Base-by-base conservation (phyloP, 2,888 invertebrate genomes). In the Pyrochroa serraticornis region DNA sequence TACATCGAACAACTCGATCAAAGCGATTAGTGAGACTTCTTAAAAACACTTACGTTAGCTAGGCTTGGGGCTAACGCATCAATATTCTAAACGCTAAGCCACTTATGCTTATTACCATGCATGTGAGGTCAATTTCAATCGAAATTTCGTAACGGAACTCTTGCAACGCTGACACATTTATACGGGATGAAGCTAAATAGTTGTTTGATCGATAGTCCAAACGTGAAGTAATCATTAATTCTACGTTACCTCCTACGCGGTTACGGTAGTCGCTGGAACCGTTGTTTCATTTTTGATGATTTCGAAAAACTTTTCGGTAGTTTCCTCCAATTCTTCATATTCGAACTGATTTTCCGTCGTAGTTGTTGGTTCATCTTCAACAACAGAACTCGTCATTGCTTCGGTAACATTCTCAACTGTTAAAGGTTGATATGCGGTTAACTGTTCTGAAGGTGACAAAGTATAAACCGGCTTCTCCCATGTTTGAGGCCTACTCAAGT, bases 401-500 rank as follows among this genome's bases (percentile, higher is more conserved):
- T 42, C 39, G 6, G 49, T 54, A 6, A 34, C 42, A 36, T 36
- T 50, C 35, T 47, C 52, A 10, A 37, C 42, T 12, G 9, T 31
- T 9, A 56, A 35, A n/a, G 42, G 47, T 35, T 43, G 52, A 41
- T 61, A 48, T n/a, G 48, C 53, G 7, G 47, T 44, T 12, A 46
- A 39, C 42, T 72, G 62, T 47, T 73, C 72, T 12, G 55, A 46
- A 9, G 71, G 63, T 68, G 74, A 63, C 66, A 74, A 56, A 5
- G 72, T 71, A 49, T 71, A 73, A 1, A 69, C 65, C 45, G 81
- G 73, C 66, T 71, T 70, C 65, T 79, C 71, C 71, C 75, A 74
- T 41, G 77, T 68, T 60, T 75, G 67, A 34, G 80, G 80, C 62
- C 81, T 64, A 71, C 81, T 81, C 62, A 83, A 71, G 71, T 86